phyloP scores from a whole-genome alignment of 2,888 invertebrate species.

The Lysandra coridon region DNA sequence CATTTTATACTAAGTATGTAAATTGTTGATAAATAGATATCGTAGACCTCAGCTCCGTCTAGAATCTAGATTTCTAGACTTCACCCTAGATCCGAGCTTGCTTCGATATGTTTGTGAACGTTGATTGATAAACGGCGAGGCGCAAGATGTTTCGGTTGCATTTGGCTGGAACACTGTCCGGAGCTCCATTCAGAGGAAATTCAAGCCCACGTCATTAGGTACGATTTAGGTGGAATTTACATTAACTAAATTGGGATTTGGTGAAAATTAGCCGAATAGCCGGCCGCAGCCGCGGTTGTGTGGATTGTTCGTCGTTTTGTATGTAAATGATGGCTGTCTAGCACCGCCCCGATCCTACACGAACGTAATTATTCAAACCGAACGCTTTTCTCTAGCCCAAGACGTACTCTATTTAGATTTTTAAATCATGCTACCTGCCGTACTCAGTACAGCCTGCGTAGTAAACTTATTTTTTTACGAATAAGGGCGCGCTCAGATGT shows the following conservation, averaged over 20 bases:
- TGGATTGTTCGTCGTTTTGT: constrained; percentile 2
- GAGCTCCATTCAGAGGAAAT: background rate
- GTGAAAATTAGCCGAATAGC: constrained; percentile 7
- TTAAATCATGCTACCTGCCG: background rate
- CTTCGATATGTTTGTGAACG: background rate
- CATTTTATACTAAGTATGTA: background rate
- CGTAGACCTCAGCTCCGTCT: no score
- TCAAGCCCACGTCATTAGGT: constrained; percentile 2
- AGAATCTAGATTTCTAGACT: background rate
- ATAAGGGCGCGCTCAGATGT: no score
- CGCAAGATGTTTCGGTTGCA: background rate
- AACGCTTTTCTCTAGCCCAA: background rate
- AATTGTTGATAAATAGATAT: no score
- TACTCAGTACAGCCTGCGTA: background rate
- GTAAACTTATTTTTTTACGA: no score
- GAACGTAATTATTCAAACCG: background rate
- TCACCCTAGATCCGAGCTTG: background rate
- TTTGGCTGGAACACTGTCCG: background rate
- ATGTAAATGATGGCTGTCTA: constrained; percentile 11
- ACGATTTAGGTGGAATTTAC: constrained; percentile 11
- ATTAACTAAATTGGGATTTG: constrained; percentile 6
- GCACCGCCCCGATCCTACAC: constrained; percentile 5
- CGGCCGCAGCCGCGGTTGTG: constrained; percentile 4
- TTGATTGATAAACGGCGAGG: constrained; percentile 1
- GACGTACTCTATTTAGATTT: background rate